Evolutionary conservation across 2,113 vertebrate species (phyloP).

Genomic region (Pongo abelii): DNA sequence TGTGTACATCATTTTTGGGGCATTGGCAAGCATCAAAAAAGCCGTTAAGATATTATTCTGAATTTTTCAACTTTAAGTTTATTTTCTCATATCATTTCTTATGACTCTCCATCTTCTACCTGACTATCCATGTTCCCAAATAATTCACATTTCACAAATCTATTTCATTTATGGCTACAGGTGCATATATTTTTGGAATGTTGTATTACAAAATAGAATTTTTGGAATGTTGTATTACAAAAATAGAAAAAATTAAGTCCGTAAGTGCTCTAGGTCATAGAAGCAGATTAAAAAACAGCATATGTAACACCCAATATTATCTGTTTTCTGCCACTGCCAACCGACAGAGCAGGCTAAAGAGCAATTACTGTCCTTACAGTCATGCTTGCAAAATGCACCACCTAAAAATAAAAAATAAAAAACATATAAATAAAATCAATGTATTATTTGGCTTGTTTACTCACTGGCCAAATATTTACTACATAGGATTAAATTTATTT

Average conservation of each 20-base stretch:
- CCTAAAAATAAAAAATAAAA: neutral
- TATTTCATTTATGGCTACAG: slow-evolving; percentile 18
- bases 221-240: neutral
- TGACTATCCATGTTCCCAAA: neutral
- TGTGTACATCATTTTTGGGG: neutral
- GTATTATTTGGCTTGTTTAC: neutral
- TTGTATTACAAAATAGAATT: neutral
- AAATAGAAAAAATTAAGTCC: neutral
- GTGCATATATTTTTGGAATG: neutral
- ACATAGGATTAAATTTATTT: neutral
- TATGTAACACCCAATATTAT: neutral
- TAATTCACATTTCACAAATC: neutral
- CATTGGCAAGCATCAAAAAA: neutral
- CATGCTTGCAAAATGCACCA: neutral
- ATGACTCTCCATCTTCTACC: neutral
- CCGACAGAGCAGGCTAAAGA: neutral
- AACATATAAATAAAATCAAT: neutral
- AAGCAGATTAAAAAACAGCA: neutral
- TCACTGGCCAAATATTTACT: neutral
- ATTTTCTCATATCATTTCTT: neutral
- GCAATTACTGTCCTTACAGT: neutral
- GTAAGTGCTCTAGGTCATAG: neutral
- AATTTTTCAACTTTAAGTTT: neutral
- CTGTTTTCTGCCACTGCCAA: neutral
- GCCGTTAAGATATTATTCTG: neutral